Evolutionary conservation across 2,888 invertebrate genomes (phyloP).

Genomic region (Phaedon cochleariae): DNA sequence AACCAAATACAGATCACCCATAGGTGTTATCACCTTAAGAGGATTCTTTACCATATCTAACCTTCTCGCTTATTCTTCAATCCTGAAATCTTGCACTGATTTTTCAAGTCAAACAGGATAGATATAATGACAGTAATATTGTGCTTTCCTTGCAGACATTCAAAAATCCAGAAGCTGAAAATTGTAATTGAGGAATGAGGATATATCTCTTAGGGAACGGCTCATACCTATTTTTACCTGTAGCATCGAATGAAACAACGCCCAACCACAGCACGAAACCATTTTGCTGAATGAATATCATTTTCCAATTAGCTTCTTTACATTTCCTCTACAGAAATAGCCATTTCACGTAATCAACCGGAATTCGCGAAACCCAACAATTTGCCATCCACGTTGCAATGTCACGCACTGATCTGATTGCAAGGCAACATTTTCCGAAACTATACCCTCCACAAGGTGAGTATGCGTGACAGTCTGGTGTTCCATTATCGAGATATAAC

Average conservation of each 20-base stretch:
- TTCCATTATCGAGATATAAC: constrained; percentile 22
- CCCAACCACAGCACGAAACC: not conserved
- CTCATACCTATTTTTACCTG: not conserved
- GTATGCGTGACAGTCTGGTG: constrained; percentile 5
- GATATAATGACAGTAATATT: too few species aligned
- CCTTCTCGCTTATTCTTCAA: too few species aligned
- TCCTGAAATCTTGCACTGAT: too few species aligned
- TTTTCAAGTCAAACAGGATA: too few species aligned
- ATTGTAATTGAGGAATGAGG: too few species aligned
- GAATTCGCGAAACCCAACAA: not conserved
- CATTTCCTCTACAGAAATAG: not conserved
- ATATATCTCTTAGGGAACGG: too few species aligned
- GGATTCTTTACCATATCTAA: too few species aligned
- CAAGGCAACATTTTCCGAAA: too few species aligned
- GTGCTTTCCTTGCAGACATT: too few species aligned
- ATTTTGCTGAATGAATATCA: not conserved
- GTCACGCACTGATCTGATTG: not conserved
- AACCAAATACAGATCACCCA: too few species aligned
- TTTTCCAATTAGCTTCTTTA: not conserved
- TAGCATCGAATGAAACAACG: not conserved
- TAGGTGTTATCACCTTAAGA: too few species aligned
- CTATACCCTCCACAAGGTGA: not conserved
- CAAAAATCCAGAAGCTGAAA: too few species aligned
- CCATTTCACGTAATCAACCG: not conserved
- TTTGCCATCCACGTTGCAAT: not conserved